phyloP scores from a whole-genome alignment of 2,113 vertebrate species.

The Atractosteus spatula region DNA sequence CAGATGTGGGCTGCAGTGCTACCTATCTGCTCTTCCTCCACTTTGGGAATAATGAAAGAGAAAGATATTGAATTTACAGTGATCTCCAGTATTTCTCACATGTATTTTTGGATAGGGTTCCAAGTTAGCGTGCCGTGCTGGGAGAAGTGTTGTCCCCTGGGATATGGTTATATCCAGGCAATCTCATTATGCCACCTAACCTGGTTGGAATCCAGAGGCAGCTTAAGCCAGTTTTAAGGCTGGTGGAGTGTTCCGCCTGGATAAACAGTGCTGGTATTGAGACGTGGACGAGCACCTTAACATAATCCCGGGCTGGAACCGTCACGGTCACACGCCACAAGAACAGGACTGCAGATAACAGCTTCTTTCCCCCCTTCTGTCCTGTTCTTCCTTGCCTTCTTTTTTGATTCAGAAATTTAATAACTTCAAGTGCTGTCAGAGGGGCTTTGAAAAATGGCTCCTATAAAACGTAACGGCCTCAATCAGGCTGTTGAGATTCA shows the following conservation, averaged over 20 bases:
- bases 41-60: background rate
- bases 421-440: conserved; percentile 97
- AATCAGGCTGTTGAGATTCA: conserved; percentile 92
- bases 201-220: conserved; percentile 67
- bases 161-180: conserved; percentile 45
- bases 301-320: conserved; percentile 52
- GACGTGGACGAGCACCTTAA: conserved; percentile 60
- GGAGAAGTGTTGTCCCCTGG: conserved; percentile 39
- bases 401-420: conserved; percentile 91
- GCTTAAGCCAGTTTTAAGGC: conserved; percentile 67
- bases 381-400: conserved; percentile 45
- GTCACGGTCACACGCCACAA: conserved; percentile 69
- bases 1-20: background rate
- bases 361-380: conserved; percentile 63
- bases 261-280: conserved; percentile 66
- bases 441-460: conserved; percentile 93
- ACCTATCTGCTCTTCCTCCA: background rate
- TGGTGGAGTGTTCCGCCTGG: conserved; percentile 67
- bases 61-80: background rate
- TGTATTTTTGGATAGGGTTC: background rate
- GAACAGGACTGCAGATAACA: conserved; percentile 63
- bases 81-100: background rate
- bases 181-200: conserved; percentile 56
- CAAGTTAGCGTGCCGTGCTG: background rate
- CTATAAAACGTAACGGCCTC: conserved; percentile 98